Conservation (phyloP, 1,140 invertebrate species). For the Lepidurus packardi region DNA sequence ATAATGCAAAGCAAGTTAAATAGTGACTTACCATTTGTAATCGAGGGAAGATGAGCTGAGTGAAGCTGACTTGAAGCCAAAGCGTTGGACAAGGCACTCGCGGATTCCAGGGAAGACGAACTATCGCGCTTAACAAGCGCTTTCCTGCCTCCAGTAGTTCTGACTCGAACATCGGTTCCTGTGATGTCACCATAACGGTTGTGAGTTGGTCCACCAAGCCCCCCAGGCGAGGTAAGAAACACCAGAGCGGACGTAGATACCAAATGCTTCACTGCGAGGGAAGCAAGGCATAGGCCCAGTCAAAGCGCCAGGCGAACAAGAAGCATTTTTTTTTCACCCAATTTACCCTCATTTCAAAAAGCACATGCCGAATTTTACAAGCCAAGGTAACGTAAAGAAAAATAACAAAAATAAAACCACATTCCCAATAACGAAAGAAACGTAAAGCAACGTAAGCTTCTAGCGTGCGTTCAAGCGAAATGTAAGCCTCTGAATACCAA, state of each 20-base stretch:
- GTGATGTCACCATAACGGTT: slow-evolving; percentile 21
- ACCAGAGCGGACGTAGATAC: slow-evolving; percentile 32
- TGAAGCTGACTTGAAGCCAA: neutral
- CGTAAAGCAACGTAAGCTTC: neutral
- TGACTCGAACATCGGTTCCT: neutral
- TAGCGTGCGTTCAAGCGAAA: slow-evolving; percentile 3
- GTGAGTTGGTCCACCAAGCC: slow-evolving; percentile 16
- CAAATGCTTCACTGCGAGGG: slow-evolving; percentile 30
- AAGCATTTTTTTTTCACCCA: neutral
- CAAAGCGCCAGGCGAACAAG: slow-evolving; percentile 24
- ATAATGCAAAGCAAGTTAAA: too few species aligned
- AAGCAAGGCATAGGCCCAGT: slow-evolving; percentile 11
- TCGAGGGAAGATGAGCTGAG: neutral
- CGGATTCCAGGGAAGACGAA: neutral
- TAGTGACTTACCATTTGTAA: neutral
- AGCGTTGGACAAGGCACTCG: neutral
- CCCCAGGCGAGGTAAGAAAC: slow-evolving; percentile 30
- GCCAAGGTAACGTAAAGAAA: neutral
- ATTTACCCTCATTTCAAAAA: neutral
- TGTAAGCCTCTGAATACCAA: neutral
- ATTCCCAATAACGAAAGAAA: neutral
- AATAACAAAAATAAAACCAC: neutral
- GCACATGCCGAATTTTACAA: neutral
- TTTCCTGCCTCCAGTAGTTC: neutral
- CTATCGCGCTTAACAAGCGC: neutral